Evolutionary conservation across 2,888 invertebrate genomes (phyloP).

Genomic region (Operophtera brumata): DNA sequence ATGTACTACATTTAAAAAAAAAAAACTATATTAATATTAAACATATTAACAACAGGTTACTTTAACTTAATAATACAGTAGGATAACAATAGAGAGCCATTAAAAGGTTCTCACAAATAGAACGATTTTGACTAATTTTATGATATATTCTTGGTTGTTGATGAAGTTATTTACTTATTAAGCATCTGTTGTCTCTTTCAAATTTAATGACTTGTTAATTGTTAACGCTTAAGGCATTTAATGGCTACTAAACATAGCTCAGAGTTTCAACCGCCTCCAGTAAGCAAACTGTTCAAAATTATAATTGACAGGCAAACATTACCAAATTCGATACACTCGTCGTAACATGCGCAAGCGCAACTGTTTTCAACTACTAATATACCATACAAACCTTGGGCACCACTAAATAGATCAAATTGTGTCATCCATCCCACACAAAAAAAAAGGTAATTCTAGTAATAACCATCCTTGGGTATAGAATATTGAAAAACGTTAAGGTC

Average conservation of each 20-base stretch:
- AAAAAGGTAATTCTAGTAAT: background rate
- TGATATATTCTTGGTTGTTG: too few relatives aligned
- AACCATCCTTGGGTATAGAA: constrained; percentile 1
- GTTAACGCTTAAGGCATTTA: background rate
- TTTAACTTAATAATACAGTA: too few relatives aligned
- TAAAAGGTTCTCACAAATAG: too few relatives aligned
- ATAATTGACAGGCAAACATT: constrained; percentile 7
- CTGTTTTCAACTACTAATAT: background rate
- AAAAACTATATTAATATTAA: too few relatives aligned
- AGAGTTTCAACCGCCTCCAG: background rate
- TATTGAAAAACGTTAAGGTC: constrained; percentile 51
- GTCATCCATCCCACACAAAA: constrained; percentile 15
- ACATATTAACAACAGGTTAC: too few relatives aligned
- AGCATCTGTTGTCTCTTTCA: background rate
- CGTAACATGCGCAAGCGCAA: background rate
- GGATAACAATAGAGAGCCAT: too few relatives aligned
- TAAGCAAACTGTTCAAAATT: background rate
- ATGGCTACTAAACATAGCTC: background rate
- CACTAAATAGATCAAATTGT: constrained; percentile 10
- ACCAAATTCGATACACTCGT: constrained; percentile 11
- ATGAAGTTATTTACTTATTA: too few relatives aligned
- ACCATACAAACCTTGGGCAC: background rate
- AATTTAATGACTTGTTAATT: background rate
- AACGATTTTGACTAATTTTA: too few relatives aligned
- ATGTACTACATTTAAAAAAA: too few relatives aligned